phyloP scores from a whole-genome alignment of 1,140 invertebrate genomes.

The Bombus pyrosoma region DNA sequence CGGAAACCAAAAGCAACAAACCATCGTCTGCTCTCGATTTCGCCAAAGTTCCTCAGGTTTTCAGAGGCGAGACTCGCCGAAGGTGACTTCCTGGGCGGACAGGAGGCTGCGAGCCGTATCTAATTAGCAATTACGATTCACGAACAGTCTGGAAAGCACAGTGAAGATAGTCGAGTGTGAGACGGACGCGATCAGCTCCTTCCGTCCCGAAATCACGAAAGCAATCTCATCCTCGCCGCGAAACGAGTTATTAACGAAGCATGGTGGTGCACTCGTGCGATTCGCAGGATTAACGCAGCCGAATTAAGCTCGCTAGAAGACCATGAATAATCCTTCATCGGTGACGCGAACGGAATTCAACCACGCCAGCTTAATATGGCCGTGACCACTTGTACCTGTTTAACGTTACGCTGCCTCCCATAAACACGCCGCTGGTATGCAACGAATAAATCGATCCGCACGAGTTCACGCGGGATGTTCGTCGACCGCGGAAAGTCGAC shows the following conservation, averaged over 20 bases:
- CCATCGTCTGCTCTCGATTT: background rate
- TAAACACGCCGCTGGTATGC: too few species aligned
- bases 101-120: constrained; percentile 27
- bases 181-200: constrained; percentile 31
- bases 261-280: background rate
- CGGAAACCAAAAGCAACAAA: background rate
- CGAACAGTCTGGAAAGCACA: background rate
- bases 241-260: constrained; percentile 41
- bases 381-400: too few species aligned
- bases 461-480: too few species aligned
- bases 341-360: too few species aligned
- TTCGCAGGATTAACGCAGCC: constrained; percentile 42
- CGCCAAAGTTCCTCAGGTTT: background rate
- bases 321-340: too few species aligned
- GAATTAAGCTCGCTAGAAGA: background rate
- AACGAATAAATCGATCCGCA: too few species aligned
- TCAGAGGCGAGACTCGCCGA: background rate
- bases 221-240: constrained; percentile 22
- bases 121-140: constrained; percentile 66
- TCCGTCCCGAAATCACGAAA: constrained; percentile 47
- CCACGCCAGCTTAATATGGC: too few species aligned
- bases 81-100: background rate
- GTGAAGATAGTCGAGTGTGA: background rate
- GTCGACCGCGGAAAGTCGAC: too few species aligned
- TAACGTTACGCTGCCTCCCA: too few species aligned